Base-by-base conservation (phyloP, 2,113 vertebrate species). In the Carassius auratus region DNA sequence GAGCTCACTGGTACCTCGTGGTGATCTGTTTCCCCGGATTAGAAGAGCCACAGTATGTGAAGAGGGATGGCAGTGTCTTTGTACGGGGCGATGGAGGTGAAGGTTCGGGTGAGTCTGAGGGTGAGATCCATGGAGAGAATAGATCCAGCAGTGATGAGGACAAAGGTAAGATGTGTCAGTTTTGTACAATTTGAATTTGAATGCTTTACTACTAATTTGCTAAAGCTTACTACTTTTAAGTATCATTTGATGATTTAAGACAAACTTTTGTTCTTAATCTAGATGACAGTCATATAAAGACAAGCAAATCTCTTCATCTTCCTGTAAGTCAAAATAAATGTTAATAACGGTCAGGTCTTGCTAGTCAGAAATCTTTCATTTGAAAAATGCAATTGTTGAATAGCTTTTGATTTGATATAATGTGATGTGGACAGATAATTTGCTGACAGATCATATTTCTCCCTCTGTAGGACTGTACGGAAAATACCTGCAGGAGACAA, bases 1-100 rank as follows among this genome's bases (percentile, higher is more conserved):
- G 98, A 91, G 95, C 96, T 92, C 98, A 99, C 88, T 99, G 98
- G 98, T 99, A 99, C 91, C 94, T 99, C 84, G 97, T 96, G 84
- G 95, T 99, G 30, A 96, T 99, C 90, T 99, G 98, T 91, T 99
- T 99, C 89, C 97, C 98, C 19, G 96, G 96, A 89, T 84, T 99
- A 92, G 93, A 96, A 86, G 94, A 96, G 88, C 90, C 92, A 38
- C 90, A 93, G 52, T 92, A 91, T 83, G 95, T 97, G 87, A 90
- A 93, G 26, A 89, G 91, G 89, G 90, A 86, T 42, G 64, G 84
- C 61, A 85, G 90, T 66, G 59, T 52, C 59, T 84, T 89, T 0
- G 76, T 78, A 0, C 74, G 81, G 57, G 79, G 30, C 23, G 48
- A 33, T 21, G 83, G 36, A 38, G 81, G 38, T 2, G 21, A 85